Base-by-base conservation (phyloP, 2,888 invertebrate genomes). In the Azorinus chamasolen region DNA sequence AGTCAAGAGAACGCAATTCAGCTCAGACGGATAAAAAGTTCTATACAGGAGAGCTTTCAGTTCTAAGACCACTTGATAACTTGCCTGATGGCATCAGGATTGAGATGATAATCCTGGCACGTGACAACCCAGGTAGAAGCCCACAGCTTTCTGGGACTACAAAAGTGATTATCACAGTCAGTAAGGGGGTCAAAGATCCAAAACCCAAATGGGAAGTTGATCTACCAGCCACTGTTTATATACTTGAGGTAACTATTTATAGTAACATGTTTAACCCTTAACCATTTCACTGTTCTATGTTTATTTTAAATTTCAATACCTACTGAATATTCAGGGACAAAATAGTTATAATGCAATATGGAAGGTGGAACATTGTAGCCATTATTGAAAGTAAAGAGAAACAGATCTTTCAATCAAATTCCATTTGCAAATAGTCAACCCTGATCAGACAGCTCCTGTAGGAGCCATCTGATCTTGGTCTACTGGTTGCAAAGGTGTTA, bases 151-250 rank as follows among this genome's bases (percentile, higher is more conserved):
- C 61, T 25, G 81, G 85, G 8, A 82, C 75, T 12, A 85, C 86
- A 16, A 83, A 72, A 2, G 90, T 92, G 5, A 79, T 71, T 46
- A 91, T 93, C 32, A 95, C 95, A 53, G 94, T 97, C 1, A 93
- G 78, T 20, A 85, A 83, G 54, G 86, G 85, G 41, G 85, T 86
- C 50, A 72, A 83, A n/a, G 85, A 89, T 62, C 86, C 87, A 12
- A 78, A 75, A 65, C 81, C 81, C 0, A 66, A 68, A 48, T 81
- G 81, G 81, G 69, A 54, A n/a, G 46, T 32, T 1, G n/a, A 10
- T 16, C 27, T 72, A 2, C 18, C 25, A 2, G 50, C 69, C 0
- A 39, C 48, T 45, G 69, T 78, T 12, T 1, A 22, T 6, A 70
- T 81, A 10, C 20, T 10, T 12, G 81, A 81, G 81, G 81, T 81